phyloP scores from a whole-genome alignment of 1,140 invertebrate species.

The Drosophila ambigua region DNA sequence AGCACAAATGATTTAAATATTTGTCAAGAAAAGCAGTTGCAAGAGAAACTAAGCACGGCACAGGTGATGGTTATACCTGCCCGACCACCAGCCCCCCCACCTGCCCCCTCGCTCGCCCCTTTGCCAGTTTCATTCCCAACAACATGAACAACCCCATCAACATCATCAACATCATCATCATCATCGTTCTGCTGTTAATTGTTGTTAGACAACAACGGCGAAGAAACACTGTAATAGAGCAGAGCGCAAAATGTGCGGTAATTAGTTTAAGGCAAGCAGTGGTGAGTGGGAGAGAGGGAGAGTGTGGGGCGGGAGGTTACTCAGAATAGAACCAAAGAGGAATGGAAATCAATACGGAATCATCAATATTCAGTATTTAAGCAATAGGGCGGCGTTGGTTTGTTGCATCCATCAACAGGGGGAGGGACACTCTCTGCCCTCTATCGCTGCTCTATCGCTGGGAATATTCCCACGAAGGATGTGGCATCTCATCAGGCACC shows the following conservation, averaged over 20 bases:
- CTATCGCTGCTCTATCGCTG: no score
- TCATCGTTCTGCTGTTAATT: slow-evolving; percentile 7
- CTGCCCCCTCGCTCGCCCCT: no score
- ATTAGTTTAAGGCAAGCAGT: slow-evolving; percentile 54
- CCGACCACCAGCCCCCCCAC: no score
- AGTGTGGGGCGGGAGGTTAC: not conserved
- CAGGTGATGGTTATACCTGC: no score
- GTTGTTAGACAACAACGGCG: not conserved
- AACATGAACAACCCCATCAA: slow-evolving; percentile 18
- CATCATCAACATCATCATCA: slow-evolving; percentile 6
- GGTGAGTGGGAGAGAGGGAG: not conserved
- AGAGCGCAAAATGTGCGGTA: slow-evolving; percentile 40
- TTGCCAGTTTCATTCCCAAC: not conserved
- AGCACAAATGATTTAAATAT: slow-evolving; percentile 69
- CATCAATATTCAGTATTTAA: no score
- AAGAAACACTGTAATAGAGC: slow-evolving; percentile 23
- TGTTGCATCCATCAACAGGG: no score
- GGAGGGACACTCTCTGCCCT: no score
- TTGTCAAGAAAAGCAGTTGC: slow-evolving; percentile 30
- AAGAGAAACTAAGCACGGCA: no score
- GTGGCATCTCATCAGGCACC: no score
- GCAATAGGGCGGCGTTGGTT: no score
- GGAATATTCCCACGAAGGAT: no score
- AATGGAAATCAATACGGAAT: no score
- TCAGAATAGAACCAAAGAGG: not conserved